These are phyloP conservation scores for Sparidentex hasta DNA, from an alignment of 2,797 vertebrate species.

Conservation along the genomic window DNA sequence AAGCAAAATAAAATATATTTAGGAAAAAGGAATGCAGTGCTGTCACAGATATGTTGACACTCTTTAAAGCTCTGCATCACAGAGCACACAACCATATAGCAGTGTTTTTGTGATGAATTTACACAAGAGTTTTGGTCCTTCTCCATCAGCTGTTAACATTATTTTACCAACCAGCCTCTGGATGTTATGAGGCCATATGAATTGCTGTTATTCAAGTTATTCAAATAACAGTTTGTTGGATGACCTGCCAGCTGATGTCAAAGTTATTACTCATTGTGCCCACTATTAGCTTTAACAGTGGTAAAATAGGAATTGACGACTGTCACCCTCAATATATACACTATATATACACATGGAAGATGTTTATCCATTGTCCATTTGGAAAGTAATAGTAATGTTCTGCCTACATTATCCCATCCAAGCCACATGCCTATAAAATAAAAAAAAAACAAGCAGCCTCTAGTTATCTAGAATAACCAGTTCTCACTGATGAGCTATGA, in stretches of 20 bases:
- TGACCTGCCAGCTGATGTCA: neutral
- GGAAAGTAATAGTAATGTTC: neutral
- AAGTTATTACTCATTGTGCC: neutral
- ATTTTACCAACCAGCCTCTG: neutral
- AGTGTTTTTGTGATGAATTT: neutral
- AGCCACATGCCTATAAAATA: slow-evolving; percentile 12
- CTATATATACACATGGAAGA: neutral
- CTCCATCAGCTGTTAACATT: neutral
- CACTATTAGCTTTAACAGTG: neutral
- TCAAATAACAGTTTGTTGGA: neutral
- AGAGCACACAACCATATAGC: neutral
- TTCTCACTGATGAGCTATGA: slow-evolving; percentile 41
- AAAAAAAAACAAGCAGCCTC: neutral
- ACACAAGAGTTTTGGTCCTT: neutral
- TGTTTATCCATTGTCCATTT: slow-evolving; percentile 26
- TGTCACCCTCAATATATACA: neutral
- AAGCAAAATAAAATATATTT: too few species aligned
- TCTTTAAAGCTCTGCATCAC: neutral
- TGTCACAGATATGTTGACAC: too few species aligned
- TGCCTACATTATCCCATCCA: slow-evolving; percentile 18
- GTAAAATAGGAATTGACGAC: neutral
- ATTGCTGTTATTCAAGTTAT: neutral
- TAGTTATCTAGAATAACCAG: slow-evolving; percentile 25
- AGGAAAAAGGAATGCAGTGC: too few species aligned
- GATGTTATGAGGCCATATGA: neutral